A percentile compares a stretch with the other conserved stretches of the same genome.
These are phyloP conservation scores for Drosophila quadrilineata DNA, from an alignment of 1,140 invertebrate species.

Conservation along the genomic window DNA sequence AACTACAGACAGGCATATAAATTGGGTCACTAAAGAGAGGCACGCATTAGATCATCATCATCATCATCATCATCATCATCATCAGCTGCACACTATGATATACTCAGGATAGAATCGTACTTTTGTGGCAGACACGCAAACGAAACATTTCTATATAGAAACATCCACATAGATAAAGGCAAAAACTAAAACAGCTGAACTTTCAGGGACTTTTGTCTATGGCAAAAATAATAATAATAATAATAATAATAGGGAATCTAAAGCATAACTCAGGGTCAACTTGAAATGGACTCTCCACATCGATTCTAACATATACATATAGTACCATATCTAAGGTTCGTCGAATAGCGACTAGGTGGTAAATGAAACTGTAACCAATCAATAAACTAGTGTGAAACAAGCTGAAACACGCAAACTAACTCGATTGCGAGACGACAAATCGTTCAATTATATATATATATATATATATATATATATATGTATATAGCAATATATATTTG, in stretches of 20 bases:
- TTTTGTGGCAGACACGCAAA: slow-evolving; percentile 34
- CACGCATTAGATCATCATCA: slow-evolving; percentile 70
- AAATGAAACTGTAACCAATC: slow-evolving; percentile 35
- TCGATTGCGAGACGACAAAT: slow-evolving; percentile 20
- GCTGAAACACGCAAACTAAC: slow-evolving; percentile 20
- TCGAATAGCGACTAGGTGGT: not conserved
- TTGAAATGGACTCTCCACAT: slow-evolving; percentile 51
- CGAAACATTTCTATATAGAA: slow-evolving; percentile 9
- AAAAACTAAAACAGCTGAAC: slow-evolving; percentile 16
- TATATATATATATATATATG: not conserved
- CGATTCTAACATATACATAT: slow-evolving; percentile 48
- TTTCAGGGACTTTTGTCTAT: slow-evolving; percentile 30
- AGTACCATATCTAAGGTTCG: not conserved
- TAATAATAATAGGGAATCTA: no score
- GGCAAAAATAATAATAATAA: no score
- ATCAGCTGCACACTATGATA: no score
- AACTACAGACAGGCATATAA: no score
- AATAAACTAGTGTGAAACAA: slow-evolving; percentile 51
- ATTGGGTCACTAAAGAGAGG: slow-evolving; percentile 31
- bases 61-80: slow-evolving; percentile 5
- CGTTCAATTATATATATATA: slow-evolving; percentile 35
- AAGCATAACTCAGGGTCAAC: slow-evolving; percentile 62
- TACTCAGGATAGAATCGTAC: no score
- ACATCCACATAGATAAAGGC: no score
- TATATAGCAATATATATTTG: not conserved